Percentiles rank a stretch among this genome's conserved stretches.
Evolutionary conservation across 2,113 vertebrate species (phyloP).

Genomic region (Hydropotes inermis): DNA sequence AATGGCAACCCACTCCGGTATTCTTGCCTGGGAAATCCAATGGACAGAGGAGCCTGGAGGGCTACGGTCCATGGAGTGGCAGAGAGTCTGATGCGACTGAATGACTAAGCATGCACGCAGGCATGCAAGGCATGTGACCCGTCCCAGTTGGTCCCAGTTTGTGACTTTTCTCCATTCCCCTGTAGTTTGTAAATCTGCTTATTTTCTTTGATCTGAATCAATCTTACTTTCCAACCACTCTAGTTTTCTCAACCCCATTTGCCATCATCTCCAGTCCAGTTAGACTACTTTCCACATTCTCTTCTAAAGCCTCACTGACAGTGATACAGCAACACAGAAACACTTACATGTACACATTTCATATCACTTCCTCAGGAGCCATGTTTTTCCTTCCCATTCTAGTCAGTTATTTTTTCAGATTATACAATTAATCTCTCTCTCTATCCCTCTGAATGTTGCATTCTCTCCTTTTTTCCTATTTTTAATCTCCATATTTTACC

Average conservation of each 20-base stretch:
- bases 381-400: neutral
- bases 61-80: neutral
- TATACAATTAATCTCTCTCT: neutral
- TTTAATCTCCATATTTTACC: neutral
- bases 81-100: accelerated
- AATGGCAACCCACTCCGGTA: neutral
- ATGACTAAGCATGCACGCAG: accelerated
- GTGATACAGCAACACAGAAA: neutral
- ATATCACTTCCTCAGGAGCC: neutral
- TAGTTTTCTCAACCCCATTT: neutral
- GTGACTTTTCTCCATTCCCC: neutral
- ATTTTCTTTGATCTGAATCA: neutral
- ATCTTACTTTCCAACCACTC: neutral
- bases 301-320: neutral
- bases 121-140: neutral
- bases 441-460: neutral
- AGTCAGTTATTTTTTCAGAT: neutral
- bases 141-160: neutral
- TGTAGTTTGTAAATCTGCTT: neutral
- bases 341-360: neutral
- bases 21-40: neutral
- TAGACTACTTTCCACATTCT: neutral
- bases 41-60: neutral
- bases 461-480: neutral
- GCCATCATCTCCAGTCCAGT: neutral